These are phyloP conservation scores for Geopemphigus sp. DNA, from an alignment of 1,140 invertebrate species.

Conservation along the genomic window DNA sequence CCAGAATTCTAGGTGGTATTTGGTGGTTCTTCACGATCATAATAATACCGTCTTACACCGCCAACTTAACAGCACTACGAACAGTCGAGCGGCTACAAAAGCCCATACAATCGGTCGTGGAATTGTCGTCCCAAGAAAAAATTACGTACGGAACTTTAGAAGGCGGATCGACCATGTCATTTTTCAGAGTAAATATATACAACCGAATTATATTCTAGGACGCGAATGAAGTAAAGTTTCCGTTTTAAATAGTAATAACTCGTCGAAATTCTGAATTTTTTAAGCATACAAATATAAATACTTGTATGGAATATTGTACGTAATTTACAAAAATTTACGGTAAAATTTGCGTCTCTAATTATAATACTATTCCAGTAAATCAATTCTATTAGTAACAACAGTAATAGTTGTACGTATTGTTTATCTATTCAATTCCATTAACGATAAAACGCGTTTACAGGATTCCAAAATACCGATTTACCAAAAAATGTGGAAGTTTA, in stretches of 20 bases:
- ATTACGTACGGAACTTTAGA: constrained; percentile 92
- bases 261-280: too few species aligned
- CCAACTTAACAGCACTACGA: constrained; percentile 93
- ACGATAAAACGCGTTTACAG: constrained; percentile 57
- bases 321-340: too few species aligned
- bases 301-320: too few species aligned
- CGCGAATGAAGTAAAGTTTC: too few species aligned
- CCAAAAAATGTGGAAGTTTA: constrained; percentile 95
- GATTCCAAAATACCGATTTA: constrained; percentile 95
- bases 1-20: constrained; percentile 88
- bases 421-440: too few species aligned
- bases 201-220: too few species aligned
- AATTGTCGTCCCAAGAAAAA: constrained; percentile 88
- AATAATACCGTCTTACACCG: constrained; percentile 96
- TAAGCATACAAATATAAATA: too few species aligned
- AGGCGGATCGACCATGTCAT: constrained; percentile 94
- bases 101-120: constrained; percentile 93
- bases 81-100: constrained; percentile 96
- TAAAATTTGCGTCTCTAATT: too few species aligned
- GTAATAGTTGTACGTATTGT: too few species aligned
- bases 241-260: too few species aligned
- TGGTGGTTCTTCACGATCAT: constrained; percentile 99
- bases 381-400: too few species aligned
- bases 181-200: constrained; percentile 77
- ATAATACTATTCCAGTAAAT: too few species aligned